Percentiles rank a stretch among this genome's conserved stretches.
Conservation (phyloP, 2,113 vertebrate species). For the Xenopus laevis region DNA sequence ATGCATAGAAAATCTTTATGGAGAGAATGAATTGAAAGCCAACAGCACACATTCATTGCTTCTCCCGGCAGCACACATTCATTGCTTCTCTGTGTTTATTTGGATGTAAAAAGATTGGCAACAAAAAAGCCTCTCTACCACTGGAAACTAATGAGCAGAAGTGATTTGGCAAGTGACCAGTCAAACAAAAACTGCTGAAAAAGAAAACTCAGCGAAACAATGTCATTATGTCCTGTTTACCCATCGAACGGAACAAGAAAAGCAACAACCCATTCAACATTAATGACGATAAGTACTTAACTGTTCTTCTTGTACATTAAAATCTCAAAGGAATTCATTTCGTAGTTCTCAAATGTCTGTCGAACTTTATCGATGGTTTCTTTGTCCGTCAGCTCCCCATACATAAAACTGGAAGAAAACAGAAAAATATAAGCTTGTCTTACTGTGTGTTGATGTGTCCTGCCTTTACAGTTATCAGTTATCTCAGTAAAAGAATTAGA, state of each 20-base stretch:
- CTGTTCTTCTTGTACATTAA: conserved; percentile 98
- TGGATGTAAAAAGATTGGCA: too few relatives aligned
- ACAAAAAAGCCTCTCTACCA: too few relatives aligned
- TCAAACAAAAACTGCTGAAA: conserved; percentile 8
- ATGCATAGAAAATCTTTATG: too few relatives aligned
- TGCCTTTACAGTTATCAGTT: too few relatives aligned
- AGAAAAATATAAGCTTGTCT: conserved; percentile 38
- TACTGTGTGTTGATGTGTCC: too few relatives aligned
- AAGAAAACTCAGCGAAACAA: conserved; percentile 7
- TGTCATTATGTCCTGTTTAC: not conserved
- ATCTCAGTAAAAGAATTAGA: too few relatives aligned
- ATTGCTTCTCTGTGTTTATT: not conserved
- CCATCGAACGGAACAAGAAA: not conserved
- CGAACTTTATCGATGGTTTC: conserved; percentile 86
- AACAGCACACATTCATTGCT: not conserved
- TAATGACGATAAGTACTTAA: conserved; percentile 64
- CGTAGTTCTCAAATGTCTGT: conserved; percentile 91
- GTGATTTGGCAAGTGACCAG: conserved; percentile 26
- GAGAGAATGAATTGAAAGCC: too few relatives aligned
- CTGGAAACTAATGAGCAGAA: too few relatives aligned
- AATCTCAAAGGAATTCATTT: conserved; percentile 95
- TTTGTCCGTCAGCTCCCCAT: conserved; percentile 91
- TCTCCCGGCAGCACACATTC: not conserved
- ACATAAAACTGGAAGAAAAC: conserved; percentile 83
- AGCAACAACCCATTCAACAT: not conserved